Evolutionary conservation across 2,113 vertebrate genomes (phyloP), one percentile per base, ranked within the genome.

Genomic region (Cebidichthys violaceus): DNA sequence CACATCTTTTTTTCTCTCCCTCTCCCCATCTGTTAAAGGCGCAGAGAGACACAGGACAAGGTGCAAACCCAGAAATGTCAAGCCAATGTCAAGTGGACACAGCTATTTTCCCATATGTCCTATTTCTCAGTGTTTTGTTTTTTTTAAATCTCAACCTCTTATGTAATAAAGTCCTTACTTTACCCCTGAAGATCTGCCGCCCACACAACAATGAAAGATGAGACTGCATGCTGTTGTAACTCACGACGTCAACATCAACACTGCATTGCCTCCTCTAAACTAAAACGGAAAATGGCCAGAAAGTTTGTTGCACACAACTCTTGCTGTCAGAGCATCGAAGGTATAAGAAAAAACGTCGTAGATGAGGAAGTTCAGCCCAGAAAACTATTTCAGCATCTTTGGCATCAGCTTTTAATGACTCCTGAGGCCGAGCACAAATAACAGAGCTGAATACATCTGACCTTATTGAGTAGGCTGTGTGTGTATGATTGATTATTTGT

Each of bases 51-150:
- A 79, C 43, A 50, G 77, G 79, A 77, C 55, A 69, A 88, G 82
- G 72, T 22, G 60, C 45, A 85, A 84, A 90, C 91, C 88, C 77
- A 91, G 75, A 93, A 88, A 91, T 81, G 87, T 91, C 91, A 83
- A 70, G 70, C 9, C 86, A 82, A 70, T 84, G 86, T 93, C 83
- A 92, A 80, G 72, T 50, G 79, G 79, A 81, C 29, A 2, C 43
- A 59, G 52, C 6, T 10, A 10, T 52, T 75, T 39, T 35, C 15
- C 27, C n/a, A 6, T 45, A 13, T 47, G 71, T 52, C 29, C 47
- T n/a, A 55, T 43, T 79, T 82, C 33, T 72, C 59, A 13, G 24
- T 37, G 31, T 61, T 68, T 65, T 68, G 61, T 62, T 67, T 64
- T 69, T 35, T 83, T 75, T 69, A 77, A 85, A 84, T 80, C 77